A percentile compares a stretch with the other conserved stretches of the same genome.
These are phyloP conservation scores for Heteronetta atricapilla DNA, from an alignment of 2,113 vertebrate genomes.

Conservation along the genomic window DNA sequence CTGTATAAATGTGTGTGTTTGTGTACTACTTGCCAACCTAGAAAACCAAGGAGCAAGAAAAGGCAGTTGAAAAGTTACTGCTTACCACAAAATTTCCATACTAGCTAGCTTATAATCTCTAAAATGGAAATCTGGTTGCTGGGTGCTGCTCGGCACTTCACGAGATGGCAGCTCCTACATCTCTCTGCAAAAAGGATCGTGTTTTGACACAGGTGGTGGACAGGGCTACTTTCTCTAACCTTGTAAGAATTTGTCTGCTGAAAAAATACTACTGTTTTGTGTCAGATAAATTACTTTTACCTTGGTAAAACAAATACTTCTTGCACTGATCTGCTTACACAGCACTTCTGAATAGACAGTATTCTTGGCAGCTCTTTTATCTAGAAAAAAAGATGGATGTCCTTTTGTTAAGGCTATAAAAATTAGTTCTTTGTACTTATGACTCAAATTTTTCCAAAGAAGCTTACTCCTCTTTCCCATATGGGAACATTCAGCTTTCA, in stretches of 20 bases:
- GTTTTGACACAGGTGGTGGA: not conserved
- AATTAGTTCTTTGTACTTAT: constrained; percentile 7
- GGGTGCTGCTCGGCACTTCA: not conserved
- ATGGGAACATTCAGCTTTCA: not conserved
- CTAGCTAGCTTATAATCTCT: not conserved
- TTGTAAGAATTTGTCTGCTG: not conserved
- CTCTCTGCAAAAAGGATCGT: not conserved
- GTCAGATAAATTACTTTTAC: not conserved
- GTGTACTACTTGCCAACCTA: not conserved
- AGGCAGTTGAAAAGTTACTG: not conserved
- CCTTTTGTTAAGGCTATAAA: not conserved
- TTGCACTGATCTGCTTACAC: not conserved
- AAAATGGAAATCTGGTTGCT: not conserved
- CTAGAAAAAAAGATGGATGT: constrained; percentile 14
- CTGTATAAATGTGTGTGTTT: not conserved
- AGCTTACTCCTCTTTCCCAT: not conserved
- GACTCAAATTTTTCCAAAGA: constrained; percentile 32
- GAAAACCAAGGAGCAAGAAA: not conserved
- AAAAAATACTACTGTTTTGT: not conserved
- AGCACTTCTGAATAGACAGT: not conserved
- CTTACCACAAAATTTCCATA: not conserved
- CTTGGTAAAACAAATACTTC: not conserved
- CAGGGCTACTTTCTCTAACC: not conserved
- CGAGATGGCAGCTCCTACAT: not conserved
- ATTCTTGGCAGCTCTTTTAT: constrained; percentile 12